Evolutionary conservation across 2,888 invertebrate species (phyloP).

Genomic region (Phaonia tiefii): DNA sequence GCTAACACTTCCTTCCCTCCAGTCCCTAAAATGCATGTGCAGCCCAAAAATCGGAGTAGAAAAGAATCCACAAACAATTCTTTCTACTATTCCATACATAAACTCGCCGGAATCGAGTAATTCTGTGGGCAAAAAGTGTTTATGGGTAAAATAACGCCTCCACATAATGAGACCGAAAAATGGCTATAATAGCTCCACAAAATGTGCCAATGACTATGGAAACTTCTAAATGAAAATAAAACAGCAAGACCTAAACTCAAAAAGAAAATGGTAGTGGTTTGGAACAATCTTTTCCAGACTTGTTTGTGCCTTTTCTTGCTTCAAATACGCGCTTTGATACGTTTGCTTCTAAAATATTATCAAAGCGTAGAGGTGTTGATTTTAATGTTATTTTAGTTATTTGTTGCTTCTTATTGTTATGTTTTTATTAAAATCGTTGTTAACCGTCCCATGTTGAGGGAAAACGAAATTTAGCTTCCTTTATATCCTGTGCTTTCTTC

Average conservation of each 20-base stretch:
- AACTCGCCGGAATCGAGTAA: too few relatives aligned
- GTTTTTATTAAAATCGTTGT: slow-evolving; percentile 38
- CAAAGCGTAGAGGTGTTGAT: slow-evolving; percentile 63
- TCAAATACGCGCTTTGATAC: slow-evolving; percentile 12
- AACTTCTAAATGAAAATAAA: slow-evolving; percentile 43
- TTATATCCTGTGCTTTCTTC: slow-evolving; percentile 54
- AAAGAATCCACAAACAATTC: too few relatives aligned
- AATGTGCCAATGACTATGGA: slow-evolving; percentile 44
- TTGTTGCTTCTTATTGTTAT: slow-evolving; percentile 65
- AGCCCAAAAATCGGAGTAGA: too few relatives aligned
- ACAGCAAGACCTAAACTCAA: slow-evolving; percentile 10
- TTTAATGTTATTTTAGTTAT: slow-evolving; percentile 63
- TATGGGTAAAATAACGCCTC: slow-evolving; percentile 70
- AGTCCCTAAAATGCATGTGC: too few relatives aligned
- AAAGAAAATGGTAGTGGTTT: neutral
- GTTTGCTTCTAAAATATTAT: slow-evolving; percentile 26
- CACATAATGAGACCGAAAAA: slow-evolving; percentile 73
- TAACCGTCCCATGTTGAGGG: slow-evolving; percentile 10
- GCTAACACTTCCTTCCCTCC: too few relatives aligned
- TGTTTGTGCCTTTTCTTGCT: neutral
- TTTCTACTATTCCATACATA: too few relatives aligned
- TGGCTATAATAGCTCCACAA: slow-evolving; percentile 72
- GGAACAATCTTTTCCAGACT: neutral
- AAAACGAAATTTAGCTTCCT: slow-evolving; percentile 24
- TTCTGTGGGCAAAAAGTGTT: too few relatives aligned